These are phyloP conservation scores for Ardeotis arabs DNA, from an alignment of 2,113 vertebrate species.

Conservation along the genomic window DNA sequence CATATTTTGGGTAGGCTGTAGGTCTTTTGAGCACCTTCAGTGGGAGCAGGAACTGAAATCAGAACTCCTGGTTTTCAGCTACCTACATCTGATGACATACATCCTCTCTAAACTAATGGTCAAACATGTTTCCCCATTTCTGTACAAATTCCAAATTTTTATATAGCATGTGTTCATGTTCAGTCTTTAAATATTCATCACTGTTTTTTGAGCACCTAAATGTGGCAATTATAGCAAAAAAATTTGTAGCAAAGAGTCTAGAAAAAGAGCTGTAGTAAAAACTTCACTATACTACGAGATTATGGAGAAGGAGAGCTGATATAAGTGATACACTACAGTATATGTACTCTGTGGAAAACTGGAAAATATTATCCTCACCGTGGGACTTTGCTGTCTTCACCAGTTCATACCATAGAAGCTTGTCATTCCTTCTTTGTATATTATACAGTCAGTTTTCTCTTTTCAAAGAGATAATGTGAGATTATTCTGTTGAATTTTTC, in stretches of 20 bases:
- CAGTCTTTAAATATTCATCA: neutral
- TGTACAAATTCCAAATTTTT: neutral
- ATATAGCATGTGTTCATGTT: neutral
- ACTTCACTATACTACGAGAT: neutral
- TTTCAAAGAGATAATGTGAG: neutral
- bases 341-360: neutral
- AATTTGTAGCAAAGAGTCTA: neutral
- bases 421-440: neutral
- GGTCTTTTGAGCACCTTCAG: neutral
- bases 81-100: accelerated
- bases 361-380: neutral
- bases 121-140: neutral
- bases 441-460: neutral
- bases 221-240: neutral
- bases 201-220: neutral
- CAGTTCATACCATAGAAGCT: neutral
- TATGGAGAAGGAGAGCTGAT: neutral
- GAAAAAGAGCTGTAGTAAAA: neutral
- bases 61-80: neutral
- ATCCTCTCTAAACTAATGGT: neutral
- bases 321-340: neutral
- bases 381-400: neutral
- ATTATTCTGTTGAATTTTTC: neutral
- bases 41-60: neutral
- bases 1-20: neutral